phyloP scores from a whole-genome alignment of 2,888 invertebrate species.

The Ashinkailepas kermadecensis region DNA sequence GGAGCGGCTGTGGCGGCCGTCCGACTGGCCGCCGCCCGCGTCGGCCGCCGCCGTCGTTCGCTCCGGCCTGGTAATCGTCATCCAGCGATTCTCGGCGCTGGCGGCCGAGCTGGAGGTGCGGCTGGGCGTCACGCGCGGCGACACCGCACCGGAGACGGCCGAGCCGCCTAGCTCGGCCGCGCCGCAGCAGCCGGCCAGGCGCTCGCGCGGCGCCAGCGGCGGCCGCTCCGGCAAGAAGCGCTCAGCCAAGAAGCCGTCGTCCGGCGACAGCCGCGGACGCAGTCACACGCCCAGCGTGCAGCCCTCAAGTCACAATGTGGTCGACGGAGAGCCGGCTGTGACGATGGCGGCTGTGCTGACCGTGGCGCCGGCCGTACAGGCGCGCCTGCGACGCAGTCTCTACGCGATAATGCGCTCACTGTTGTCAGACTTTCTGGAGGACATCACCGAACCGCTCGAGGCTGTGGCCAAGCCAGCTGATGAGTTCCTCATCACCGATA shows the following conservation, averaged over 20 bases:
- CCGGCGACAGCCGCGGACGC: neutral
- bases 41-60: conserved; percentile 9
- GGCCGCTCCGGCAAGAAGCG: neutral
- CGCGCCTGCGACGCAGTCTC: neutral
- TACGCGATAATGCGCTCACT: conserved; percentile 7
- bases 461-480: conserved; percentile 5
- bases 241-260: neutral
- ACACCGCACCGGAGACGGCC: neutral
- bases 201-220: neutral
- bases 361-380: neutral
- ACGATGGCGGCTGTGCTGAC: neutral
- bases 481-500: conserved; percentile 4
- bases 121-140: neutral
- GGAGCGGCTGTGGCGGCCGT: conserved; percentile 11
- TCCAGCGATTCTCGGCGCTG: neutral
- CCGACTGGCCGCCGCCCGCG: neutral
- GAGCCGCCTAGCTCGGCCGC: neutral
- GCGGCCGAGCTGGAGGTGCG: conserved; percentile 3
- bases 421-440: conserved; percentile 11
- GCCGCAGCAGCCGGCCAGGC: neutral
- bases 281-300: neutral
- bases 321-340: neutral
- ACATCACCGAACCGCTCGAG: conserved; percentile 18
- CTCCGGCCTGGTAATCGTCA: neutral
- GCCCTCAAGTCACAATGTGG: neutral